phyloP scores from a whole-genome alignment of 2,797 vertebrate genomes.

The Galagoides demidoff region DNA sequence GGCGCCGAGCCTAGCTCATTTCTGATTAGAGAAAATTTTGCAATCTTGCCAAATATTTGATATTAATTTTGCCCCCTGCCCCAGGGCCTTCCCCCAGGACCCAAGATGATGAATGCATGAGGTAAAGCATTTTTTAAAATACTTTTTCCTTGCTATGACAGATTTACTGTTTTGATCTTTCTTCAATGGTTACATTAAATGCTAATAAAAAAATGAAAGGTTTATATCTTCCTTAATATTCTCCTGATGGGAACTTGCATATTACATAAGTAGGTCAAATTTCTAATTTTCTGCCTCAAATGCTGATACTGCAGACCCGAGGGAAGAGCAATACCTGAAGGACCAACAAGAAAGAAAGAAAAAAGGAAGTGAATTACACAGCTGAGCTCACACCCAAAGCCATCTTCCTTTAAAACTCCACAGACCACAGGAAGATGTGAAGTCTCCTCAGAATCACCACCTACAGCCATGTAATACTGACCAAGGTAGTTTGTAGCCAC shows the following conservation, averaged over 20 bases:
- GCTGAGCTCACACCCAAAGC: slow-evolving; percentile 64
- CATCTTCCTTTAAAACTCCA: slow-evolving; percentile 66
- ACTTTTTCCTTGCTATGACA: slow-evolving; percentile 66
- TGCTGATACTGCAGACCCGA: slow-evolving; percentile 73
- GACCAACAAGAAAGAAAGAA: neutral
- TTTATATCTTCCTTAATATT: slow-evolving; percentile 83
- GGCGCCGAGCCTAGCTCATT: neutral
- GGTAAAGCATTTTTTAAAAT: slow-evolving; percentile 67
- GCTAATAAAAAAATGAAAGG: slow-evolving; percentile 82
- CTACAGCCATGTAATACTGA: neutral
- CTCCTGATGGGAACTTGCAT: slow-evolving; percentile 75
- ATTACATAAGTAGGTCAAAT: slow-evolving; percentile 81
- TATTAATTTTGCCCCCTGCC: slow-evolving; percentile 12
- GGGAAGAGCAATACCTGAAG: slow-evolving; percentile 59
- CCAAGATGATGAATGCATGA: slow-evolving; percentile 53
- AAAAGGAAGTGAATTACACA: slow-evolving; percentile 18
- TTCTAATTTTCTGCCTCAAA: slow-evolving; percentile 84
- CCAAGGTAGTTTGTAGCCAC: neutral
- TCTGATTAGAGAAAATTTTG: slow-evolving; percentile 8
- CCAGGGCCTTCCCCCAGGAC: slow-evolving; percentile 59
- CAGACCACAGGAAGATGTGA: neutral
- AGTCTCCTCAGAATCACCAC: neutral
- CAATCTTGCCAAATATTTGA: slow-evolving; percentile 47
- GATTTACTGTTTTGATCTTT: slow-evolving; percentile 86
- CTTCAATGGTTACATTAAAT: slow-evolving; percentile 80